These are phyloP conservation scores for Zoanthus solanderi DNA, from an alignment of 92 coral and sea anemone genomes.

Conservation along the genomic window DNA sequence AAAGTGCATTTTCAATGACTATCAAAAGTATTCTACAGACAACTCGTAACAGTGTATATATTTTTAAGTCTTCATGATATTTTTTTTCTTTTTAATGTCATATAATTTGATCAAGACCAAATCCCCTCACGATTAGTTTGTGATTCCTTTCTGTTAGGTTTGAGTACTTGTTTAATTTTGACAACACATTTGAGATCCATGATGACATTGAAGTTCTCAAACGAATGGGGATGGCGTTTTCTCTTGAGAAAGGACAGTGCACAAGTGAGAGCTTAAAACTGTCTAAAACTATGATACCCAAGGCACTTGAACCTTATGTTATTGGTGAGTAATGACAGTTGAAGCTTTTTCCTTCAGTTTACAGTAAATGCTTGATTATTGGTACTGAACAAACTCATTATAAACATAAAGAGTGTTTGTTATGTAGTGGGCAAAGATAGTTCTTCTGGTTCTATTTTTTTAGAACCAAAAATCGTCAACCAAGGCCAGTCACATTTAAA, in stretches of 20 bases:
- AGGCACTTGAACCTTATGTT: slow-evolving; percentile 97
- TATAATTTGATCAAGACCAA: background rate
- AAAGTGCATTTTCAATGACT: background rate
- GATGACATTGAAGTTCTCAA: slow-evolving; percentile 98
- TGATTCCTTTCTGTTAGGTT: slow-evolving; percentile 57
- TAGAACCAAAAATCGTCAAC: too few species aligned
- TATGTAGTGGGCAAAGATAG: too few species aligned
- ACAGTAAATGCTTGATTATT: too few species aligned
- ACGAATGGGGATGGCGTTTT: slow-evolving; percentile 99
- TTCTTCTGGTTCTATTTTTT: too few species aligned
- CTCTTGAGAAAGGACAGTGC: slow-evolving; percentile 90
- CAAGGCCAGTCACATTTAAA: too few species aligned
- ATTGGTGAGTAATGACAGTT: slow-evolving; percentile 67
- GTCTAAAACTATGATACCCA: slow-evolving; percentile 97
- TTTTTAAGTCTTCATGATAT: too few species aligned
- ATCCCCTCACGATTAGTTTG: background rate
- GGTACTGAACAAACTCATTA: too few species aligned
- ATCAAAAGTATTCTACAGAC: background rate
- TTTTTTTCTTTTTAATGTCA: too few species aligned
- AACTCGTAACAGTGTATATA: too few species aligned
- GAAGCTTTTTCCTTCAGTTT: too few species aligned
- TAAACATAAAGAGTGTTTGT: too few species aligned
- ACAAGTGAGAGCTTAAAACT: slow-evolving; percentile 73
- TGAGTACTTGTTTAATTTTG: slow-evolving; percentile 97
- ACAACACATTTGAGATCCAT: slow-evolving; percentile 99